phyloP scores from a whole-genome alignment of 2,113 vertebrate genomes.

The Sylvilagus bachmani region DNA sequence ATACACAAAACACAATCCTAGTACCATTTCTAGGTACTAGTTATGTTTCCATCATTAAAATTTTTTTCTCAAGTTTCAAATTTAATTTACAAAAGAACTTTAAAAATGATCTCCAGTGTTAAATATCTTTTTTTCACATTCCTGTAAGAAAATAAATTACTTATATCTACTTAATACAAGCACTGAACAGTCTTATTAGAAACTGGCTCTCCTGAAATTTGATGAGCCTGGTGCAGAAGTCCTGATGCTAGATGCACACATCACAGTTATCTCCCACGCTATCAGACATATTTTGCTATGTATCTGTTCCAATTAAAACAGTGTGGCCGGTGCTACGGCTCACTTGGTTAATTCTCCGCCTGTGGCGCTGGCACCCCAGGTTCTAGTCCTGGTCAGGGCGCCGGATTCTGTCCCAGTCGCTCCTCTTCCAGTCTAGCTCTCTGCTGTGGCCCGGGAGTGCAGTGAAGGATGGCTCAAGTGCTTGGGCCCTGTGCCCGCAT shows the following conservation, averaged over 20 bases:
- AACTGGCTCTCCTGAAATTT: background rate
- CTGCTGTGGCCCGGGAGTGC: too few species aligned
- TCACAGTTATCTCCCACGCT: background rate
- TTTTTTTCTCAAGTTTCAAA: slow-evolving; percentile 7
- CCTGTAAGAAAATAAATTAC: background rate
- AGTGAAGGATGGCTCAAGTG: too few species aligned
- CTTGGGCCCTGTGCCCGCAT: too few species aligned
- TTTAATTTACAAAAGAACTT: slow-evolving; percentile 30
- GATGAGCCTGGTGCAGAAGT: background rate
- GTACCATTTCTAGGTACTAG: background rate
- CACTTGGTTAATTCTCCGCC: too few species aligned
- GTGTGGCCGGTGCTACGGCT: too few species aligned
- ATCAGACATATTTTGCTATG: background rate
- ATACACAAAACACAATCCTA: slow-evolving; percentile 16
- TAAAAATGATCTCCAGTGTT: background rate
- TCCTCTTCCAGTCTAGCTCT: too few species aligned
- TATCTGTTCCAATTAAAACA: background rate
- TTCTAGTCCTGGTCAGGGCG: too few species aligned
- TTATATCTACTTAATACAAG: background rate
- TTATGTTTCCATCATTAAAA: background rate
- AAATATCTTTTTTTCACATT: slow-evolving; percentile 27
- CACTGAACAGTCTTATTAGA: background rate
- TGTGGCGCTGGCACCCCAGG: too few species aligned
- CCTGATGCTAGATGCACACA: background rate
- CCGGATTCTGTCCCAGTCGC: too few species aligned